Evolutionary conservation across 2,113 vertebrate genomes (phyloP).

Genomic region (Monarcha castaneiventris): DNA sequence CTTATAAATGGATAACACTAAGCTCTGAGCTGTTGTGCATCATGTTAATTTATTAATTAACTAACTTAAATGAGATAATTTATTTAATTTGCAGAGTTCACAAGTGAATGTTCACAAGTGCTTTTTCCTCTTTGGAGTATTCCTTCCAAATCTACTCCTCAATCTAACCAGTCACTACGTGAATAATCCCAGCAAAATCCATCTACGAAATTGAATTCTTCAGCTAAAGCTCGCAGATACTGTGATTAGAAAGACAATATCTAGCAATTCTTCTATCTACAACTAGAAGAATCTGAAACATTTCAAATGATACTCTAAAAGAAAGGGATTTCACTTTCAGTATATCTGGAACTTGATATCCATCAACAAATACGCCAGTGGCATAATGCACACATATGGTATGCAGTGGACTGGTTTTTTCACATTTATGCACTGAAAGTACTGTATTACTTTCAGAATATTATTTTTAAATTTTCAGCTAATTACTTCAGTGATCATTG

Average conservation of each 20-base stretch:
- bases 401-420: background rate
- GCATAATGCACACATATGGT: background rate
- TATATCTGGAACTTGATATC: background rate
- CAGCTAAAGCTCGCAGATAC: background rate
- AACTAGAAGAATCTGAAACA: background rate
- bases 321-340: background rate
- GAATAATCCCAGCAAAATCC: background rate
- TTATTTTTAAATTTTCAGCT: background rate
- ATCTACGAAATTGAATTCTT: background rate
- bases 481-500: background rate
- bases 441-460: background rate
- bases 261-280: background rate
- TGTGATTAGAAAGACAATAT: background rate
- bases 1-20: background rate
- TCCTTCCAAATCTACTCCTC: background rate
- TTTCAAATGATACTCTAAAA: background rate
- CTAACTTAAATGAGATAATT: background rate
- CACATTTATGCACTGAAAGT: background rate
- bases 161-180: background rate
- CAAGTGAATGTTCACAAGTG: background rate
- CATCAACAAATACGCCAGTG: background rate
- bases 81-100: background rate
- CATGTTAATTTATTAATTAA: background rate
- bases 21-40: background rate
- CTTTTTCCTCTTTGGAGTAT: background rate